Conservation (phyloP, 2,113 vertebrate species). For the Phyllostomus discolor region DNA sequence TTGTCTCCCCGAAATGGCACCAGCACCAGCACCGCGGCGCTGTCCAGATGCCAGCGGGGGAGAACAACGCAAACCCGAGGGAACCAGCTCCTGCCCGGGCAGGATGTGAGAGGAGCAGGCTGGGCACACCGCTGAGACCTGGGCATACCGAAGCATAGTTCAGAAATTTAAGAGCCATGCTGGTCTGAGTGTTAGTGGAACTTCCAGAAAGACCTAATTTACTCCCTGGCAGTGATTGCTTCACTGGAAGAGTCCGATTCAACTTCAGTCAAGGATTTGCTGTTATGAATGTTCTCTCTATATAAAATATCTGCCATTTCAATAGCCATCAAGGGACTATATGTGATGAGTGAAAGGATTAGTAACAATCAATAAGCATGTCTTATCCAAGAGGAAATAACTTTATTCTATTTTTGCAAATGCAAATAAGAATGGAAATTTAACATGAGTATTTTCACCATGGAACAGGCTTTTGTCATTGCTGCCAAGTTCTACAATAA, state of each 20-base stretch:
- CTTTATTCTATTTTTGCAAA: neutral
- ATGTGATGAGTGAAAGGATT: neutral
- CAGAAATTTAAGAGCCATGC: neutral
- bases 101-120: neutral
- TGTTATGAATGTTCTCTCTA: neutral
- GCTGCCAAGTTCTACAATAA: conserved; percentile 9
- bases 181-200: neutral
- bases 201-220: neutral
- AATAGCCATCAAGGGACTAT: neutral
- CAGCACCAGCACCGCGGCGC: accelerated
- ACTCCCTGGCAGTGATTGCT: neutral
- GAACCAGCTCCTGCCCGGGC: neutral
- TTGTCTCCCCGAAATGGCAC: neutral
- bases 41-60: accelerated
- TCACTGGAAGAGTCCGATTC: neutral
- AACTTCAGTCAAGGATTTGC: neutral
- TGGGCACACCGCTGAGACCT: neutral
- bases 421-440: conserved; percentile 50
- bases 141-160: neutral
- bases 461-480: neutral
- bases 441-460: neutral
- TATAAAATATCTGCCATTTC: neutral
- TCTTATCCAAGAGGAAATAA: neutral
- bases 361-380: too few relatives aligned
- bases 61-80: accelerated